Conservation (phyloP, 2,888 invertebrate genomes). For the Machimus atricapillus region DNA sequence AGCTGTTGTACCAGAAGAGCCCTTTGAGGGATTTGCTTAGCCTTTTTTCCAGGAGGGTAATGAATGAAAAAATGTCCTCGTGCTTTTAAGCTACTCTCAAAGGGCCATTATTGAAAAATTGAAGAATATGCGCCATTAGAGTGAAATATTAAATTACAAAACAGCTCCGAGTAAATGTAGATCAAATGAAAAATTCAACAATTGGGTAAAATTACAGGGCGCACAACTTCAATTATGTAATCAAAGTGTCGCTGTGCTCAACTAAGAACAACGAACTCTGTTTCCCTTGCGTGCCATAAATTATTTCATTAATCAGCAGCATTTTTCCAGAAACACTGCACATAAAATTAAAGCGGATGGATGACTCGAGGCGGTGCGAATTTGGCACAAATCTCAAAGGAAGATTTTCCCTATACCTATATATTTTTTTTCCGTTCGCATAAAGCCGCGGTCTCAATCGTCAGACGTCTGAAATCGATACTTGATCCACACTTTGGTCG, state of each 20-base stretch:
- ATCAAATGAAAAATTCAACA: background rate
- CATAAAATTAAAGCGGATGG: background rate
- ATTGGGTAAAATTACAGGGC: background rate
- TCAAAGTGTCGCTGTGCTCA: background rate
- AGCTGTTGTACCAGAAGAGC: background rate
- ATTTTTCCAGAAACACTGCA: background rate
- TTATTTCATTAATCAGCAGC: background rate
- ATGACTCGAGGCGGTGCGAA: background rate
- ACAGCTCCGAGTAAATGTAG: background rate
- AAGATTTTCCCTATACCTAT: background rate
- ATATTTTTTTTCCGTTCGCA: background rate
- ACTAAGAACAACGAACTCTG: background rate
- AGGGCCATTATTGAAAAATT: background rate
- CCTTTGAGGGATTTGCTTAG: background rate
- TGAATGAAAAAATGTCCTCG: background rate
- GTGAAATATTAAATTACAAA: background rate
- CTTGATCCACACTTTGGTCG: background rate
- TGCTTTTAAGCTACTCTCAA: background rate
- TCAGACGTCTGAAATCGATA: background rate
- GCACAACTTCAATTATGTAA: background rate
- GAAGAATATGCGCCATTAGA: background rate
- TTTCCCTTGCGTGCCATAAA: background rate
- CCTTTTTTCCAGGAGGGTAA: background rate
- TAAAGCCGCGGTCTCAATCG: background rate
- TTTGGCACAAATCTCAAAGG: background rate